Percentiles rank a stretch among this genome's conserved stretches.
phyloP scores from a whole-genome alignment of 2,797 vertebrate genomes.

The Setipinna tenuifilis region DNA sequence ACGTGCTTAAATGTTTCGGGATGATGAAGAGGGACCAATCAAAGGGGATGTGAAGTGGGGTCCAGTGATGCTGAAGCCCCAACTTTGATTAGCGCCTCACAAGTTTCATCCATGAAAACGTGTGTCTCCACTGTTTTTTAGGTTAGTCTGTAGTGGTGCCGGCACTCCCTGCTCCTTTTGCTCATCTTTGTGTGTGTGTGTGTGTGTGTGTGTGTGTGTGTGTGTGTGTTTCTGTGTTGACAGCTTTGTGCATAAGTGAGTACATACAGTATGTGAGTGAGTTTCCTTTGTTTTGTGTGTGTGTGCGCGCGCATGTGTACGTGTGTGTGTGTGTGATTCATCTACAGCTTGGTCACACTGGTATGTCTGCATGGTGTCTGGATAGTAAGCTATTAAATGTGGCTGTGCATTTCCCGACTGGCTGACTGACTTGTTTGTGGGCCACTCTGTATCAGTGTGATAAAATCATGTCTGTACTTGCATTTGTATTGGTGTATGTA shows the following conservation, averaged over 20 bases:
- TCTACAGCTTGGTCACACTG: no score
- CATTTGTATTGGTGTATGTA: no score
- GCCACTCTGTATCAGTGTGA: no score
- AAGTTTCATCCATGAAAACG: not conserved
- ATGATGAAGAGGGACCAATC: not conserved
- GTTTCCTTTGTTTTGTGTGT: conserved; percentile 46
- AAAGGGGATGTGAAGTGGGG: not conserved
- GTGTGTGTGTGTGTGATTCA: not conserved
- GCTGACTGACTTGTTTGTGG: no score
- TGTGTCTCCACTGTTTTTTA: not conserved
- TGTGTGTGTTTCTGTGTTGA: no score
- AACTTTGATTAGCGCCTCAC: not conserved
- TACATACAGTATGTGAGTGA: no score
- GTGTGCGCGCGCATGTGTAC: not conserved
- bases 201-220: no score
- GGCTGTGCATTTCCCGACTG: no score
- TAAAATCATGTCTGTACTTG: no score
- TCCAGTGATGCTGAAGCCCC: not conserved
- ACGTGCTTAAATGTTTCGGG: not conserved
- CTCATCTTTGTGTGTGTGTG: not conserved
- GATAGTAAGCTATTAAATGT: no score
- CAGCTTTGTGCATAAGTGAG: no score
- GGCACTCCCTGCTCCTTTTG: not conserved
- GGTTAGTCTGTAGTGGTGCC: not conserved
- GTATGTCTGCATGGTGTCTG: no score